Evolutionary conservation across 2,113 vertebrate genomes (phyloP).

Genomic region (Rhinoptilus africanus): DNA sequence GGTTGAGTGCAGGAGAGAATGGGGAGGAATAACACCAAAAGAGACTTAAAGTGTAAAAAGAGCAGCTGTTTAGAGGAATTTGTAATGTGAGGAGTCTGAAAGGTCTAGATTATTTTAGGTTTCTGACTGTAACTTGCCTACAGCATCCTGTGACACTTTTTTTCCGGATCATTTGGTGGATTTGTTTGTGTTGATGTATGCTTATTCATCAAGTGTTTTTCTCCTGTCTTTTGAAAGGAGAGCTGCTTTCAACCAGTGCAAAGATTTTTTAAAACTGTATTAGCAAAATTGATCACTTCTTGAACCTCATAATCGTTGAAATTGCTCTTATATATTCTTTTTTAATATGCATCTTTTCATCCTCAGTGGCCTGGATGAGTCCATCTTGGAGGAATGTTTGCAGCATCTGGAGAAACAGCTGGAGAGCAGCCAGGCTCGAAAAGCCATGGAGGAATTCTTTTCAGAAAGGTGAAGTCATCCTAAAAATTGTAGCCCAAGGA

Average conservation of each 20-base stretch:
- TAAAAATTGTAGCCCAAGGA: not conserved
- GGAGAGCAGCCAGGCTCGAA: slow-evolving; percentile 92
- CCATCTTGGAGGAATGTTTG: slow-evolving; percentile 93
- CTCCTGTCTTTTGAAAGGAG: not conserved
- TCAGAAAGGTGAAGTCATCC: slow-evolving; percentile 84
- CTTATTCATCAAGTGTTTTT: not conserved
- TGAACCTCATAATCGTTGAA: not conserved
- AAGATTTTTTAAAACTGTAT: not conserved
- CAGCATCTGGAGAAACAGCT: slow-evolving; percentile 96
- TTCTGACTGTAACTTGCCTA: not conserved
- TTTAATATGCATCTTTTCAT: not conserved
- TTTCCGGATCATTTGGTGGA: not conserved
- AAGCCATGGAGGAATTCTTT: slow-evolving; percentile 99
- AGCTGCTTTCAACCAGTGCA: not conserved
- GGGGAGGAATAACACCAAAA: not conserved
- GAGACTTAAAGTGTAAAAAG: not conserved
- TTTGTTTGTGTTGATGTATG: not conserved
- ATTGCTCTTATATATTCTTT: not conserved
- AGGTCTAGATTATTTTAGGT: not conserved
- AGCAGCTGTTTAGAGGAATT: not conserved
- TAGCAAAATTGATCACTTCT: not conserved
- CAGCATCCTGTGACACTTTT: not conserved
- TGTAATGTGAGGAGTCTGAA: not conserved
- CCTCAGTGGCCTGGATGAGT: slow-evolving; percentile 90
- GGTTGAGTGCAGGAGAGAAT: not conserved